Evolutionary conservation across 2,113 vertebrate species (phyloP), one percentile per base, ranked within the genome.

Genomic region (Mormoops blainvillei): DNA sequence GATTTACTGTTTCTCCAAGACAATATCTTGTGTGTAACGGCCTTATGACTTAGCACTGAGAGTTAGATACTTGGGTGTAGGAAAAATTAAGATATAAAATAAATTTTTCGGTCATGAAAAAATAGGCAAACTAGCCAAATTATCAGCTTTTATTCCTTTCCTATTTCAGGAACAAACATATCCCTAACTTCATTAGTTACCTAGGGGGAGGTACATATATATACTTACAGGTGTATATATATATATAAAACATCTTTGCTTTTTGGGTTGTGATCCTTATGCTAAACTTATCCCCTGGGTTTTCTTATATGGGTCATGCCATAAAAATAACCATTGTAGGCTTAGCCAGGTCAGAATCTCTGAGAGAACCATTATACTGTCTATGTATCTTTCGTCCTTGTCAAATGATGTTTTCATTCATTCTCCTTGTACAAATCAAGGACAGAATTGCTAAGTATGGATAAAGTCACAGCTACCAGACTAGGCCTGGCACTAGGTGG

Each of bases 251-350:
- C 26, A 92, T 4, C 10, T 83, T 81, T 98, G 67, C 56, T 95
- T 95, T 96, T 91, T 70, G 80, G 38, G 31, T 94, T 94, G 88
- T 96, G 76, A 82, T 81, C 26, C 41, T 95, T 88, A 85, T 61
- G 31, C 86, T 94, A 89, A 97, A 83, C 43, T 85, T 89, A 88
- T 93, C 89, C 68, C 94, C 68, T 95, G 73, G 54, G 77, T 95
- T 97, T 96, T 70, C 91, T 94, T 97, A 96, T 98, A 76, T 97
- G 82, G 94, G 93, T 95, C 93, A 96, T 78, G 63, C 45, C 86
- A 93, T 78, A 96, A 91, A 97, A 97, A 96, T 93, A 97, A 43
- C 85, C 45, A 80, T 89, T 91, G 95, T 68, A 96, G 61, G 48
- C 28, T 78, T 95, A 77, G 84, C 95, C 65, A 94, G 91, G 89